Evolutionary conservation across 64 coral and sea anemone genomes (phyloP).

Genomic region (Pocillopora verrucosa): DNA sequence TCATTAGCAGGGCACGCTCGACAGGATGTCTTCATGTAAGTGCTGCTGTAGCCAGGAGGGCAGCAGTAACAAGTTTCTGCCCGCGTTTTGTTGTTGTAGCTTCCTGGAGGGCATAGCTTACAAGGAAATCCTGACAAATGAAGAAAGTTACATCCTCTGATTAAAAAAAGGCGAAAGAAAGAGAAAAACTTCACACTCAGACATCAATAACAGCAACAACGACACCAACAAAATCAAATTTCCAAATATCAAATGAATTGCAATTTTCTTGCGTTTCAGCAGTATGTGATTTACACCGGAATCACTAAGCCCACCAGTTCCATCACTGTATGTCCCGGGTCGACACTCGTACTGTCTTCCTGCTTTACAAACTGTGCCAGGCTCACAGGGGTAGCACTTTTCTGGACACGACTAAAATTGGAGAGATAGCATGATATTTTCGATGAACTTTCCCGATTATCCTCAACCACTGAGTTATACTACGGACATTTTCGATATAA

Average conservation of each 20-base stretch:
- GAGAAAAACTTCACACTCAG: neutral
- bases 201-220: neutral
- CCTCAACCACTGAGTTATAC: neutral
- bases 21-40: slow-evolving; percentile 56
- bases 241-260: too few species aligned
- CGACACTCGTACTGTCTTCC: slow-evolving; percentile 70
- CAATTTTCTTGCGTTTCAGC: too few species aligned
- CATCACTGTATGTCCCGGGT: slow-evolving; percentile 82
- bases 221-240: neutral
- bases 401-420: slow-evolving; percentile 69
- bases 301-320: slow-evolving; percentile 49
- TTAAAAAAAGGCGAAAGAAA: neutral
- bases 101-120: slow-evolving; percentile 60
- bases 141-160: neutral
- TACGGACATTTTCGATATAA: neutral
- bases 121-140: slow-evolving; percentile 54
- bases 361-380: slow-evolving; percentile 74
- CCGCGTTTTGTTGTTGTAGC: slow-evolving; percentile 46
- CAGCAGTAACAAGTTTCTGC: slow-evolving; percentile 54
- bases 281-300: too few species aligned
- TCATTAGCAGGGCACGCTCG: slow-evolving; percentile 60
- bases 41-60: slow-evolving; percentile 56
- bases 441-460: too few species aligned
- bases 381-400: slow-evolving; percentile 74
- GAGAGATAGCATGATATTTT: neutral